Percentiles rank a stretch among this genome's conserved stretches.
Conservation (phyloP, 2,888 invertebrate genomes). For the Euspilapteryx auroguttella region DNA sequence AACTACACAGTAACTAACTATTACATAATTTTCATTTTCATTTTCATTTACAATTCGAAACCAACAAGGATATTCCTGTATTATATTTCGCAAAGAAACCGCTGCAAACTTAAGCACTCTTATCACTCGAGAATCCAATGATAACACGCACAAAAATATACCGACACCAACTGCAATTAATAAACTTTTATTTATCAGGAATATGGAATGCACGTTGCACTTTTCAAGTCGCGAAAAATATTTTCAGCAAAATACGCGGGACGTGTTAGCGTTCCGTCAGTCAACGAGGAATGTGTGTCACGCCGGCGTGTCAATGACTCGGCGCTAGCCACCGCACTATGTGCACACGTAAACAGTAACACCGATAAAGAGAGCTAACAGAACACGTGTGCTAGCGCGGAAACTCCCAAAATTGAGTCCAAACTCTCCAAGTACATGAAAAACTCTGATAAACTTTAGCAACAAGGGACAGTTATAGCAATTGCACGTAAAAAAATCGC, state of each 20-base stretch:
- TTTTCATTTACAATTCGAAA: too few relatives aligned
- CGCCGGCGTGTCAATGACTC: constrained; percentile 48
- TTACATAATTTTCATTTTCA: too few relatives aligned
- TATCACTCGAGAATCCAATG: too few relatives aligned
- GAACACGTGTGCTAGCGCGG: constrained; percentile 9
- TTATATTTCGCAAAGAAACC: too few relatives aligned
- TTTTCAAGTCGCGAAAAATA: constrained; percentile 15
- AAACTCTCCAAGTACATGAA: constrained; percentile 13
- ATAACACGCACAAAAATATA: too few relatives aligned
- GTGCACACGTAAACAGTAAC: constrained; percentile 37
- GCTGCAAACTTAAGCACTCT: too few relatives aligned
- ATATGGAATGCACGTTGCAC: constrained; percentile 18
- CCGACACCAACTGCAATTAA: too few relatives aligned
- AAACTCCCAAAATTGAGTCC: constrained; percentile 2
- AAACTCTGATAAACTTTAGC: too few relatives aligned
- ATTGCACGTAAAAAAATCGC: constrained; percentile 22
- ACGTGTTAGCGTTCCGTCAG: constrained; percentile 37
- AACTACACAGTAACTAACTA: too few relatives aligned
- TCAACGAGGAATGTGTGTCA: constrained; percentile 54
- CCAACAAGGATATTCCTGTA: too few relatives aligned
- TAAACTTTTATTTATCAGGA: too few relatives aligned
- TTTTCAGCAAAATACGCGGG: constrained; percentile 26
- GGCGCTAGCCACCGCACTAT: constrained; percentile 19
- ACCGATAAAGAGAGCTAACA: neutral
- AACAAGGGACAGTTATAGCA: too few relatives aligned